Conservation (phyloP, 2,888 invertebrate genomes). For the Drosophila affinis region DNA sequence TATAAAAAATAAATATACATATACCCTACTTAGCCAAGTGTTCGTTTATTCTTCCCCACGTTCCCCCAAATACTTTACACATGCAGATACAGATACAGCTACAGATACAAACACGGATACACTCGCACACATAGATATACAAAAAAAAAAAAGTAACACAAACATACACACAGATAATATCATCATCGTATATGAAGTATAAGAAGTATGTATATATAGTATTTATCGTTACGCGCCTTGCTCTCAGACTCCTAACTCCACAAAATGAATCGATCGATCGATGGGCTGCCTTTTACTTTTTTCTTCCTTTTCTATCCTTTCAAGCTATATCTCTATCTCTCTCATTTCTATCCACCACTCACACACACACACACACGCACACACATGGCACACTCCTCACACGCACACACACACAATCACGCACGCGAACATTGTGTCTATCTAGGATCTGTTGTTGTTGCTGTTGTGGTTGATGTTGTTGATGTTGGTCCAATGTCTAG, state of each 20-base stretch:
- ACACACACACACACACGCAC: constrained; percentile 4
- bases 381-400: constrained; percentile 20
- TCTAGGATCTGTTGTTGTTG: constrained; percentile 40
- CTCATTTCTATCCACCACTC: constrained; percentile 1
- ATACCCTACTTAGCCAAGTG: constrained; percentile 72
- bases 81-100: constrained; percentile 66
- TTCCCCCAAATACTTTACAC: constrained; percentile 24
- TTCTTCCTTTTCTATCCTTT: constrained; percentile 8
- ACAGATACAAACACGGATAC: constrained; percentile 31
- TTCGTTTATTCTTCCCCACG: constrained; percentile 5
- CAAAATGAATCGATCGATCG: constrained; percentile 63
- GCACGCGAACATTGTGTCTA: constrained; percentile 37
- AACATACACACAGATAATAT: not conserved
- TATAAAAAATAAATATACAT: constrained; percentile 67
- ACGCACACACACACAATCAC: constrained; percentile 6
- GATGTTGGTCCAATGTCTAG: constrained; percentile 80
- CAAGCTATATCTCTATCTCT: constrained; percentile 5
- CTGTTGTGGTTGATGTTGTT: constrained; percentile 16
- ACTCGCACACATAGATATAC: constrained; percentile 53
- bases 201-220: constrained; percentile 2
- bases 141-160: constrained; percentile 2
- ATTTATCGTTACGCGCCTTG: constrained; percentile 12
- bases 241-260: constrained; percentile 30
- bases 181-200: not conserved
- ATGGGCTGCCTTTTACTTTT: constrained; percentile 57